Evolutionary conservation across 2,888 invertebrate genomes (phyloP).

Genomic region (Calliscelio sp.): DNA sequence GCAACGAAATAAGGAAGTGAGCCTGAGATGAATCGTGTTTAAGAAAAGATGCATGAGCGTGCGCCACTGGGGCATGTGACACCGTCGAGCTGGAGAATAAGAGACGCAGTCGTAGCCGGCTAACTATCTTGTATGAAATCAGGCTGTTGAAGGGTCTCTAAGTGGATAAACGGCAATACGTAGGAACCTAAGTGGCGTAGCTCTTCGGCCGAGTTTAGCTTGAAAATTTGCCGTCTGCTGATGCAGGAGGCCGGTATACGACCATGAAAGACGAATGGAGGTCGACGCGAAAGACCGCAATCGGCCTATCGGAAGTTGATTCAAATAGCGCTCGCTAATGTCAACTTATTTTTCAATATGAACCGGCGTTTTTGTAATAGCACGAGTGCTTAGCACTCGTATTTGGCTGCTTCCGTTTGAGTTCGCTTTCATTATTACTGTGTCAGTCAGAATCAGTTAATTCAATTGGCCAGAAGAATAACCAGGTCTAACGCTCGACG

Average conservation of each 20-base stretch:
- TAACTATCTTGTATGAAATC: constrained; percentile 67
- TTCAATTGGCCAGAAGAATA: constrained; percentile 57
- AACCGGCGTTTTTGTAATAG: constrained; percentile 17
- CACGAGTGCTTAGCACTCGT: constrained; percentile 1
- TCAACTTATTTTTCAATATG: constrained; percentile 39
- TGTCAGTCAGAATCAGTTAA: constrained; percentile 65
- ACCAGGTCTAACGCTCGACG: constrained; percentile 33
- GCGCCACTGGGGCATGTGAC: constrained; percentile 15
- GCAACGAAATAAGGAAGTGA: constrained; percentile 60
- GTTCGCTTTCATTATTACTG: constrained; percentile 46
- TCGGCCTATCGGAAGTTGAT: constrained; percentile 47
- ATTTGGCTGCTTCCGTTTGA: constrained; percentile 16
- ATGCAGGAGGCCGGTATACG: constrained; percentile 51
- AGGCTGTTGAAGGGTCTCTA: constrained; percentile 72
- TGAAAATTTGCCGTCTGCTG: constrained; percentile 57
- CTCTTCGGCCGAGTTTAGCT: constrained; percentile 67
- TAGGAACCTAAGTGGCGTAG: constrained; percentile 60
- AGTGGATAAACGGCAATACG: constrained; percentile 76
- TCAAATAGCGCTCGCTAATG: constrained; percentile 15
- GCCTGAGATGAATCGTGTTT: constrained; percentile 41
- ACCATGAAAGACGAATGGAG: constrained; percentile 72
- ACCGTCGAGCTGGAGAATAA: constrained; percentile 38
- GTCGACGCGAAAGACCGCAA: constrained; percentile 47
- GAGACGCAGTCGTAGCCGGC: constrained; percentile 47
- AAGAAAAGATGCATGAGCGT: constrained; percentile 48